A percentile compares a stretch with the other conserved stretches of the same genome.
These are phyloP conservation scores for Beroe forskalii DNA, from an alignment of 37 sponge, comb jelly and placozoan species.

Conservation along the genomic window DNA sequence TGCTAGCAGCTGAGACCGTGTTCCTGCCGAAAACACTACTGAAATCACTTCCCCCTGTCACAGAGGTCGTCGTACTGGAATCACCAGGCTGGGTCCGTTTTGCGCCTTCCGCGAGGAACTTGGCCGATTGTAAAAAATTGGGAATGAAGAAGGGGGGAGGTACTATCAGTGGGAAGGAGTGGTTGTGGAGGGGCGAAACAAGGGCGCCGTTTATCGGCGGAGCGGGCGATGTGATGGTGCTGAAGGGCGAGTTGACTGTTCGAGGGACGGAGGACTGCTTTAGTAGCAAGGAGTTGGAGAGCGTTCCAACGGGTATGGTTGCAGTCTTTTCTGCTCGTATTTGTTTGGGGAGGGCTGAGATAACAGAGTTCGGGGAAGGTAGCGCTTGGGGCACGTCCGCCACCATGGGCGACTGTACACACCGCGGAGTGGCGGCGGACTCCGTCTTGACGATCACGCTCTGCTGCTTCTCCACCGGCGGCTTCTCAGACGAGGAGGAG, in stretches of 20 bases:
- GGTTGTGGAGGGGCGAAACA: constrained; percentile 32
- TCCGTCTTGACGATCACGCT: constrained; percentile 39
- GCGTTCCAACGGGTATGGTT: constrained; percentile 19
- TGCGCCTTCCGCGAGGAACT: constrained; percentile 24
- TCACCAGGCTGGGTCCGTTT: constrained; percentile 25
- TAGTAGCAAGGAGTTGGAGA: constrained; percentile 3
- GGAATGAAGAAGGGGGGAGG: constrained; percentile 38
- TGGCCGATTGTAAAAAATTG: constrained; percentile 35
- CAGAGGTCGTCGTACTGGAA: not conserved
- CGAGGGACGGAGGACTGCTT: not conserved
- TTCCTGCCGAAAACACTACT: constrained; percentile 18
- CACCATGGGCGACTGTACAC: not conserved
- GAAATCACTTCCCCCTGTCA: not conserved
- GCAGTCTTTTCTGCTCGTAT: constrained; percentile 42
- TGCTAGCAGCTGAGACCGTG: not conserved
- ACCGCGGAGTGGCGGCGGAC: not conserved
- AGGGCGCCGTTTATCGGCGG: constrained; percentile 34
- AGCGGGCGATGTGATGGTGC: not conserved
- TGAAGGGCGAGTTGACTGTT: constrained; percentile 37
- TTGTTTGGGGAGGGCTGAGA: not conserved
- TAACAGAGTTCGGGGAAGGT: not conserved
- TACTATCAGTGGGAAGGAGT: constrained; percentile 39
- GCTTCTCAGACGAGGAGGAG: not conserved
- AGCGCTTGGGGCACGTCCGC: not conserved
- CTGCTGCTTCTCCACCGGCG: not conserved